Conservation (phyloP, 2,888 invertebrate species). For the Mythimna vitellina region DNA sequence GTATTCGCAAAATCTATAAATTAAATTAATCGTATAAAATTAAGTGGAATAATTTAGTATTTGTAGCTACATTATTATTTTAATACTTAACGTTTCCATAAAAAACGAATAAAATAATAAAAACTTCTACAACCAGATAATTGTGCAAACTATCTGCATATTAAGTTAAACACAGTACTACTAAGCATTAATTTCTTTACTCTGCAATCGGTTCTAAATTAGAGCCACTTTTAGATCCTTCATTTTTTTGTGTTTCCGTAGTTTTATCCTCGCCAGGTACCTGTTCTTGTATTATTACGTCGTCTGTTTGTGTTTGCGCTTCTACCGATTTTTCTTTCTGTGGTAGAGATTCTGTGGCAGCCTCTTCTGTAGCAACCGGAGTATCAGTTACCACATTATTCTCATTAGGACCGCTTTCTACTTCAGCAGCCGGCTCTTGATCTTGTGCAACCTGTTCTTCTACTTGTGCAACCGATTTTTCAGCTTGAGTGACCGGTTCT, state of each 20-base stretch:
- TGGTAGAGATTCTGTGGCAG: neutral
- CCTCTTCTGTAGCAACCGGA: neutral
- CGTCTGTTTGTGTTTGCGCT: neutral
- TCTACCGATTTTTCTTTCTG: conserved; percentile 1
- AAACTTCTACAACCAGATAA: conserved; percentile 7
- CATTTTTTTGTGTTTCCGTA: neutral
- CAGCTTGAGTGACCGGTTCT: too few relatives aligned
- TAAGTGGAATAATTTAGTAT: neutral
- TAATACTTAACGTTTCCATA: neutral
- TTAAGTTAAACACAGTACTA: neutral
- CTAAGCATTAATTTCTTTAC: neutral
- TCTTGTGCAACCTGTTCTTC: too few relatives aligned
- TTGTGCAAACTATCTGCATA: neutral
- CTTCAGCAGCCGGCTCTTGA: neutral
- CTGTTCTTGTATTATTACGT: neutral
- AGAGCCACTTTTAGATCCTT: neutral
- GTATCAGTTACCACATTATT: neutral
- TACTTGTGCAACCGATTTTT: neutral
- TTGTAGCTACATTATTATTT: too few relatives aligned
- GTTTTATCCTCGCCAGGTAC: neutral
- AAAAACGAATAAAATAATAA: neutral
- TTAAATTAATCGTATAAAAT: conserved; percentile 7
- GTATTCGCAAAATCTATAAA: conserved; percentile 4
- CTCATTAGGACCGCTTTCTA: neutral
- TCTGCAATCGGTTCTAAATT: conserved; percentile 5